Percentiles rank a stretch among this genome's conserved stretches.
phyloP scores from a whole-genome alignment of 2,113 vertebrate genomes.

The Oncorhynchus kisutch region DNA sequence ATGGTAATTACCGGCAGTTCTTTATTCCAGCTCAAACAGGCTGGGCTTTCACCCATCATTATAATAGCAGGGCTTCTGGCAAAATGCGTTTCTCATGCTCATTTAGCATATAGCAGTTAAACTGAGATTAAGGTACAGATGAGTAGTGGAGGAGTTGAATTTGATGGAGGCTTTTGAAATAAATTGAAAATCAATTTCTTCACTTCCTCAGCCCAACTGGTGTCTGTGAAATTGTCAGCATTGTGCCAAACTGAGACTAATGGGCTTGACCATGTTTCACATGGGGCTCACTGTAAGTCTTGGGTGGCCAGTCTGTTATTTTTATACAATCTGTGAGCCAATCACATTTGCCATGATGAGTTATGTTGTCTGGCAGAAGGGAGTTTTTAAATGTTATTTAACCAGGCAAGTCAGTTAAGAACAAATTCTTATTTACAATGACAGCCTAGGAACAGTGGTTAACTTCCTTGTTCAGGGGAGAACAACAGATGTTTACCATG shows the following conservation, averaged over 20 bases:
- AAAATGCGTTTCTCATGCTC: slow-evolving; percentile 17
- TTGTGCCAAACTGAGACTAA: background rate
- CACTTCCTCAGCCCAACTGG: background rate
- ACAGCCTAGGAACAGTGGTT: too few relatives aligned
- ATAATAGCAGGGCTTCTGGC: slow-evolving; percentile 22
- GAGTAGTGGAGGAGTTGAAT: background rate
- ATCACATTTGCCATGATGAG: background rate
- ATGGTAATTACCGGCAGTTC: slow-evolving; percentile 64
- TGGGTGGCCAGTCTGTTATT: background rate
- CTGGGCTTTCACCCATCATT: slow-evolving; percentile 25
- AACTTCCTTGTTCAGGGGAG: too few relatives aligned
- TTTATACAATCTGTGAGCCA: background rate
- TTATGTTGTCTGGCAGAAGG: background rate
- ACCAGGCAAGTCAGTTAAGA: too few relatives aligned
- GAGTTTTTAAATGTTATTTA: too few relatives aligned
- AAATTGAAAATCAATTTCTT: background rate
- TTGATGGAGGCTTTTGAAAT: background rate
- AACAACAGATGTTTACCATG: too few relatives aligned
- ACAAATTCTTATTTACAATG: too few relatives aligned
- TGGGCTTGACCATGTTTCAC: background rate
- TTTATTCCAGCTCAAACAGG: slow-evolving; percentile 55
- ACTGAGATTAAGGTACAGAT: slow-evolving; percentile 1
- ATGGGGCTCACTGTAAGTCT: background rate
- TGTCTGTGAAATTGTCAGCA: background rate
- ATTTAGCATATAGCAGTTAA: background rate